Evolutionary conservation across 2,888 invertebrate genomes (phyloP).

Genomic region (Ormia ochracea): DNA sequence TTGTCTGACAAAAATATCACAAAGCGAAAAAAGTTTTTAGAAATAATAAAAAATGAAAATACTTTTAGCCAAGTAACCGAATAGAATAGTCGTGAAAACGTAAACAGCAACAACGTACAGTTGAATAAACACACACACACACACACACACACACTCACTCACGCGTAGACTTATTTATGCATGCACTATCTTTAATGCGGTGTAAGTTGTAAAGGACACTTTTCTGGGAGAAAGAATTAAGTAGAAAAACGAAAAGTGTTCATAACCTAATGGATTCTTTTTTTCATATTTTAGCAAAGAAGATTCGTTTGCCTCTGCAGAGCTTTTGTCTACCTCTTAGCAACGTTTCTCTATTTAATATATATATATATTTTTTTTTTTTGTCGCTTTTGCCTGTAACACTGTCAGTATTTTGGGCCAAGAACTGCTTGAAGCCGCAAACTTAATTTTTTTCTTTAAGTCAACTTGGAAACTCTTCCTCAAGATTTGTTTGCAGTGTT

Average conservation of each 20-base stretch:
- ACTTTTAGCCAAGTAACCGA: constrained; percentile 61
- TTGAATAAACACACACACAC: background rate
- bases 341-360: background rate
- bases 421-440: constrained; percentile 37
- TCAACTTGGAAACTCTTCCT: constrained; percentile 51
- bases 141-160: background rate
- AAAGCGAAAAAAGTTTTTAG: background rate
- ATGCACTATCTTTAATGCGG: background rate
- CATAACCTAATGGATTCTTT: constrained; percentile 35
- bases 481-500: constrained; percentile 42
- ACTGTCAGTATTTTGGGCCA: constrained; percentile 42
- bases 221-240: background rate
- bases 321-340: constrained; percentile 42
- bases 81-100: constrained; percentile 53
- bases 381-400: constrained; percentile 7
- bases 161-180: background rate
- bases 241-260: constrained; percentile 54
- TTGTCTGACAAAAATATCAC: constrained; percentile 57
- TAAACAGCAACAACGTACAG: constrained; percentile 16
- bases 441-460: constrained; percentile 27
- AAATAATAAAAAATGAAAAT: constrained; percentile 50
- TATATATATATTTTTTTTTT: background rate
- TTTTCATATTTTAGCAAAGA: constrained; percentile 18
- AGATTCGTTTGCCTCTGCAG: constrained; percentile 33
- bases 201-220: constrained; percentile 50